Conservation (phyloP, 2,888 invertebrate species). For the Polydrusus tereticollis region DNA sequence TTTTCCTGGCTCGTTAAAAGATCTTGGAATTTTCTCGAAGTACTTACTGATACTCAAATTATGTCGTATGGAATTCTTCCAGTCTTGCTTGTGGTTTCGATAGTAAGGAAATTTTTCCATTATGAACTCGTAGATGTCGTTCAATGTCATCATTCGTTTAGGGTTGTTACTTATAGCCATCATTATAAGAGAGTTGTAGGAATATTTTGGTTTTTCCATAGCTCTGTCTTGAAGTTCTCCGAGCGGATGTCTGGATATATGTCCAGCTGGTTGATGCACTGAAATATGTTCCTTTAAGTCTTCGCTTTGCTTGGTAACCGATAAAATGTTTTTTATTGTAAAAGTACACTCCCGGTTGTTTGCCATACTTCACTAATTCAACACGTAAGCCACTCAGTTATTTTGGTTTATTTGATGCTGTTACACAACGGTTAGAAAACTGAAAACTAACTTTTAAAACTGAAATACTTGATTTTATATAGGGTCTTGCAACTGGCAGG, state of each 20-base stretch:
- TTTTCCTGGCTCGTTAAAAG: conserved; percentile 96
- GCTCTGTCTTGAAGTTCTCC: background rate
- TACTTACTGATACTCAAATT: conserved; percentile 98
- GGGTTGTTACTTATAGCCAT: conserved; percentile 98
- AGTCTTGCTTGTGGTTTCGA: conserved; percentile 92
- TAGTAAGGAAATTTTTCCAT: conserved; percentile 99
- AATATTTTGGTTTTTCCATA: conserved; percentile 94
- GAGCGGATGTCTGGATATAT: background rate
- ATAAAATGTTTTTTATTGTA: background rate
- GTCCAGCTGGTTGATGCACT: background rate
- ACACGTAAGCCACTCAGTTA: background rate
- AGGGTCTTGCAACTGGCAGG: background rate
- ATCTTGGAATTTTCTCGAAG: conserved; percentile 97
- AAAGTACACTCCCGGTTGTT: background rate
- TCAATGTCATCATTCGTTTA: conserved; percentile 92
- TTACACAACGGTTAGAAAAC: no score
- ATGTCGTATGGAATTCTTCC: conserved; percentile 99
- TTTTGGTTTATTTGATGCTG: no score
- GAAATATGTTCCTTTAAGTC: background rate
- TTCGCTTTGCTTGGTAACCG: background rate
- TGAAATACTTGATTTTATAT: background rate
- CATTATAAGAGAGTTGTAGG: conserved; percentile 99
- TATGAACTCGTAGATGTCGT: conserved; percentile 98
- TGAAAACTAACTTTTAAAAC: background rate
- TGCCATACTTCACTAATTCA: background rate